Evolutionary conservation across 1,140 invertebrate genomes (phyloP), one percentile per base, ranked within the genome.

Genomic region (Tetraneura akinire): DNA sequence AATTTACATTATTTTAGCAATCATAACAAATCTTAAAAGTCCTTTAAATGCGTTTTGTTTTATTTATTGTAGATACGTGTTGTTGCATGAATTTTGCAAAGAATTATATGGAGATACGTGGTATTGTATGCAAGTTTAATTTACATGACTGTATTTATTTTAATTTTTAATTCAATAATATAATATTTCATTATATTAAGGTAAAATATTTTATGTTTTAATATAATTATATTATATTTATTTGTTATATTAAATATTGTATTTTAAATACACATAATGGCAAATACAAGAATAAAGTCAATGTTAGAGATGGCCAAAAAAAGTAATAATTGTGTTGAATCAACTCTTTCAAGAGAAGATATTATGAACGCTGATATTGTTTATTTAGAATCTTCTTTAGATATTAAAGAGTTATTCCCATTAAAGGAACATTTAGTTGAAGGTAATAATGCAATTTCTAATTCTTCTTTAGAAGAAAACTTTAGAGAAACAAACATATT

Each of bases 361-460:
- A 66, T 37, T 66, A 18, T 42, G 16, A 18, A 66, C 32, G 29
- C 62, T 66, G 62, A 42, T 66, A 3, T 66, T n/a, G 62, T 66
- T 18, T 66, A 42, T 66, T 66, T 66, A 66, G 62, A 66, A 66
- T 66, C 62, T 37, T 66, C 37, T 14, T 14, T 66, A 66, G 37
- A 66, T 66, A 13, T 66, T 1, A 6, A 66, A 42, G 62, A 66
- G 37, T 29, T 66, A 66, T 66, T 66, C 6, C 32, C 62, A 66
- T 66, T 66, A n/a, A 18, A 66, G 8, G 62, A 29, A 37, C 62
- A 66, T 66, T n/a, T n/a, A n/a, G n/a, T n/a, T n/a, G n/a, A n/a
- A n/a, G 37, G 16, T 37, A n/a, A 42, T 66, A 66, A 11, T 66
- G 0, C 5, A 66, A 66, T 66, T 14, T 37, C 1, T 37, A 11